Base-by-base conservation (phyloP, 2,888 invertebrate species). In the Acleris holmiana region DNA sequence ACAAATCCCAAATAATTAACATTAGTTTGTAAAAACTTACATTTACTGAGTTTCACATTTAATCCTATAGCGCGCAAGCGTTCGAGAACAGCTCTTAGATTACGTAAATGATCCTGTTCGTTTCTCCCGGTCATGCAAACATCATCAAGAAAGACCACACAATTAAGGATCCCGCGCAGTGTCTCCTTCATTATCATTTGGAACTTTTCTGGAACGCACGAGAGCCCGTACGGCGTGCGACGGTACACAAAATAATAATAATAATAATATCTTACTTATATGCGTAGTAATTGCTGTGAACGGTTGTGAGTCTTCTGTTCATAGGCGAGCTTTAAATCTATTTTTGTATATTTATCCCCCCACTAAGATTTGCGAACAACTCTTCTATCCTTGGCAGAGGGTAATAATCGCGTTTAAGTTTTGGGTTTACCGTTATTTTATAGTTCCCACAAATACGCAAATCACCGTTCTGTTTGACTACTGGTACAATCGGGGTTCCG, bases 1-100 rank as follows among this genome's bases (percentile, higher is more conserved):
- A n/a, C n/a, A n/a, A n/a, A 69, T 0, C 71, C 75, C 19, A 72
- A 50, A 56, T 73, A 74, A 6, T 60, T 69, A 0, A 72, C 69
- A 50, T 62, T 67, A 6, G 67, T 44, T 60, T 72, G 66, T 7
- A 73, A 66, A 55, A 75, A 75, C 2, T 25, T 51, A 67, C 73
- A 75, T 54, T 73, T 73, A n/a, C 66, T 61, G 48, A 67, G 25
- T 66, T 68, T 70, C n/a, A 71, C 48, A 3, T 46, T 69, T 1
- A 64, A 41, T 2, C 70, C 73, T 50, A 68, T 66, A 1, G 61
- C 8, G 10, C 51, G 55, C 8, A 69, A 54, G 54, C 60, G 44
- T 5, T 66, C 60, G 13, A 68, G 60, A 19, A 66, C 68, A 7
- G 47, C 50, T 40, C 61, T 54, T 13, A 68, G 25, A 40, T 68